Percentiles rank a stretch among this genome's conserved stretches.
These are phyloP conservation scores for Bubo scandiacus DNA, from an alignment of 2,113 vertebrate species.

Conservation along the genomic window DNA sequence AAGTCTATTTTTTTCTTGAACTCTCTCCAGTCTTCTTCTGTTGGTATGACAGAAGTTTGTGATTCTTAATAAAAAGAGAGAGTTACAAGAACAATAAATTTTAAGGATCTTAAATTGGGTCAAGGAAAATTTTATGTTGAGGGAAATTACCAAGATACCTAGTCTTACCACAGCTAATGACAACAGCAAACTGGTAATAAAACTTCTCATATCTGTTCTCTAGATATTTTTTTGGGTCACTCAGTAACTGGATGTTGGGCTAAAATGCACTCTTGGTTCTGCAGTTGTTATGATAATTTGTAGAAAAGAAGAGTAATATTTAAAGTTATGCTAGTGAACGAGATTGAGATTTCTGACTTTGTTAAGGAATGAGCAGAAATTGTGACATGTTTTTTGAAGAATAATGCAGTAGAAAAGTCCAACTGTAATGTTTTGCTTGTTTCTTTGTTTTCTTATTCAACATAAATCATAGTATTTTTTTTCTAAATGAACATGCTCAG, in stretches of 20 bases:
- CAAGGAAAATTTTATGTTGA: too few species aligned
- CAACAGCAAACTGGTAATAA: too few species aligned
- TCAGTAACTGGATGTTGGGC: too few species aligned
- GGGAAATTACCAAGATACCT: too few species aligned
- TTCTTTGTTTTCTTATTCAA: not conserved
- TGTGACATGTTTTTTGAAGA: not conserved
- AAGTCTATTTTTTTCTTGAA: too few species aligned
- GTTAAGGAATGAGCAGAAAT: not conserved
- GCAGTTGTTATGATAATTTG: not conserved
- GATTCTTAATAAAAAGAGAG: too few species aligned
- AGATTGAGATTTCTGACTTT: not conserved
- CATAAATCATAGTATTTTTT: not conserved
- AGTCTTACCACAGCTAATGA: too few species aligned
- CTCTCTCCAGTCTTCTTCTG: too few species aligned
- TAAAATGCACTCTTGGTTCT: not conserved
- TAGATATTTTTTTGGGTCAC: not conserved
- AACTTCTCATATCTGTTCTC: not conserved
- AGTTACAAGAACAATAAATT: too few species aligned
- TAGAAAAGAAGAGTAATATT: not conserved
- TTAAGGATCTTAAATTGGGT: too few species aligned
- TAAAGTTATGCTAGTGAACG: not conserved
- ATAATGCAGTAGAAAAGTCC: not conserved
- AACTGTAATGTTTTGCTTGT: not conserved
- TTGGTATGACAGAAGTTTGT: too few species aligned
- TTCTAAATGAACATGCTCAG: not conserved